Percentiles rank a stretch among this genome's conserved stretches.
Evolutionary conservation across 2,797 vertebrate species (phyloP).

Genomic region (Telmatherina bonti): DNA sequence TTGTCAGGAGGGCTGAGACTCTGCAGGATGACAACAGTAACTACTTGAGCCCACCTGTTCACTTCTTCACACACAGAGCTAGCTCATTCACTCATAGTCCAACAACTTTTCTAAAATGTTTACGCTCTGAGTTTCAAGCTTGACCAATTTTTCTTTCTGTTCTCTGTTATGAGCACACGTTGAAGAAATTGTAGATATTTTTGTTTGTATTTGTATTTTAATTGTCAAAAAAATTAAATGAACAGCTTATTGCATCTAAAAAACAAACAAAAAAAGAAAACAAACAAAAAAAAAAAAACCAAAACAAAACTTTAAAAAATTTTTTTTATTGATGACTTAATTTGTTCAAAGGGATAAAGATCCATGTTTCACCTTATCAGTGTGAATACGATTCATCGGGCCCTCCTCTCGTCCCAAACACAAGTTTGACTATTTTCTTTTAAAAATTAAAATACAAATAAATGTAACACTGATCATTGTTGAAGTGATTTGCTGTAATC

Average conservation of each 20-base stretch:
- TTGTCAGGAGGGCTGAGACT: conserved; percentile 64
- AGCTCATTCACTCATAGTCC: conserved; percentile 28
- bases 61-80: conserved; percentile 24
- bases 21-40: conserved; percentile 49
- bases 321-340: not conserved
- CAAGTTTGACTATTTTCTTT: no score
- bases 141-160: not conserved
- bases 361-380: not conserved
- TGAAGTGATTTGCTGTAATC: not conserved
- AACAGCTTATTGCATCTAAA: no score
- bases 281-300: no score
- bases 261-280: no score
- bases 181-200: not conserved
- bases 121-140: not conserved
- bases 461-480: not conserved
- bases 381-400: no score
- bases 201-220: not conserved
- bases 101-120: not conserved
- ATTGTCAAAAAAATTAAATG: no score
- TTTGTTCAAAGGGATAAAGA: not conserved
- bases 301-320: no score
- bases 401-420: not conserved
- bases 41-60: conserved; percentile 39
- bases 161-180: not conserved
- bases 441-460: not conserved